Conservation (phyloP, 2,113 vertebrate species). For the Amphiprion ocellaris region DNA sequence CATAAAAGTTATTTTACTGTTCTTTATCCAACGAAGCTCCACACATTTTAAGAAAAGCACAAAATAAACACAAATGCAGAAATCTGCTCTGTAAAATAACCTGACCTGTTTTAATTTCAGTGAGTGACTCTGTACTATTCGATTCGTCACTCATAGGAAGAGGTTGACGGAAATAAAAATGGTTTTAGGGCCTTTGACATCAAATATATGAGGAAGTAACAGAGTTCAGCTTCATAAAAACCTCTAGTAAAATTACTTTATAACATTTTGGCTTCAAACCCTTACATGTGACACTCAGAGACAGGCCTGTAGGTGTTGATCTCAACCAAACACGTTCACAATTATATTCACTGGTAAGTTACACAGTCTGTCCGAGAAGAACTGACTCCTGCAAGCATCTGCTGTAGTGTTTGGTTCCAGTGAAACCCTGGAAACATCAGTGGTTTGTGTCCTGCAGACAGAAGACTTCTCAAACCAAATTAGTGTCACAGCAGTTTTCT, state of each 20-base stretch:
- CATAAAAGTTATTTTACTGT: neutral
- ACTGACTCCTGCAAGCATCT: slow-evolving; percentile 31
- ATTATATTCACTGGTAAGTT: slow-evolving; percentile 17
- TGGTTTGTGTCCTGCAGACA: slow-evolving; percentile 9
- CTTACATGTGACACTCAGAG: neutral
- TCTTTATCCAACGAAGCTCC: neutral
- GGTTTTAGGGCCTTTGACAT: neutral
- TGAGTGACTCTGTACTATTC: neutral
- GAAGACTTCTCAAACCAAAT: slow-evolving; percentile 20
- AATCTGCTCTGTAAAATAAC: neutral
- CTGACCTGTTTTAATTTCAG: neutral
- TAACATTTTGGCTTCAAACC: neutral
- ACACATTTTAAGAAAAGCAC: neutral
- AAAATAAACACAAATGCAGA: neutral
- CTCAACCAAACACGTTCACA: neutral
- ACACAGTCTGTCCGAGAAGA: neutral
- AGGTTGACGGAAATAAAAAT: neutral
- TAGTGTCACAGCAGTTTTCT: slow-evolving; percentile 37
- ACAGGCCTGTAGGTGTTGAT: neutral
- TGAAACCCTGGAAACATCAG: slow-evolving; percentile 41
- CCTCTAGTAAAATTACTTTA: neutral
- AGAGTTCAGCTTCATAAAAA: neutral
- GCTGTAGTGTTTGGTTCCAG: slow-evolving; percentile 28
- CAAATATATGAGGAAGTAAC: neutral
- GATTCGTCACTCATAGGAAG: too few species aligned